A percentile compares a stretch with the other conserved stretches of the same genome.
Evolutionary conservation across 2,113 vertebrate genomes (phyloP).

Genomic region (Manacus vitellinus): DNA sequence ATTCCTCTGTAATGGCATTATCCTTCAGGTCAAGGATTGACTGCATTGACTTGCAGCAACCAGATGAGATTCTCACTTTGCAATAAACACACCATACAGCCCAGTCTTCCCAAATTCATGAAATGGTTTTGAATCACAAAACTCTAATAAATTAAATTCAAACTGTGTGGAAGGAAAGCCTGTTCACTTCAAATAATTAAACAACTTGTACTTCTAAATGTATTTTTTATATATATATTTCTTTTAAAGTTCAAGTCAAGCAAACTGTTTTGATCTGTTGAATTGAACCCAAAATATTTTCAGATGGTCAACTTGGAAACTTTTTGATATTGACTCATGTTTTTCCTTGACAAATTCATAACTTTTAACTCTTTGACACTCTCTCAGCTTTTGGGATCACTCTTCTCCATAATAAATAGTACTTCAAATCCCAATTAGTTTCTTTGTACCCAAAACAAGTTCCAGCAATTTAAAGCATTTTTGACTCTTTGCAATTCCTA

Average conservation of each 20-base stretch:
- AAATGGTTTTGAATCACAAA: not conserved
- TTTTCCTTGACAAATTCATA: not conserved
- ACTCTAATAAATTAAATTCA: not conserved
- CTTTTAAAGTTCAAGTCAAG: not conserved
- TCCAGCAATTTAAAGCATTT: not conserved
- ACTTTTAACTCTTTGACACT: not conserved
- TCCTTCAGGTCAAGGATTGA: not conserved
- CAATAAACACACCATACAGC: not conserved
- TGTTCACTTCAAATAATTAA: not conserved
- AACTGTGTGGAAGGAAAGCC: not conserved
- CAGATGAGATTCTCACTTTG: not conserved
- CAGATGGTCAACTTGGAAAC: not conserved
- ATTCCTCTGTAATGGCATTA: not conserved
- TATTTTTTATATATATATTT: constrained; percentile 17
- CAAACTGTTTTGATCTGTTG: constrained; percentile 17
- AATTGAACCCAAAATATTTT: constrained; percentile 29
- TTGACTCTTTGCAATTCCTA: not conserved
- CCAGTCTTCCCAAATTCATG: not conserved
- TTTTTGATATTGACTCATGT: not conserved
- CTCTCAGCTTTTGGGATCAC: not conserved
- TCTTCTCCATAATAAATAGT: not conserved
- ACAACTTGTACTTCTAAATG: not conserved
- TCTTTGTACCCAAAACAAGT: not conserved
- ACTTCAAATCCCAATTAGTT: not conserved
- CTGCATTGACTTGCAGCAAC: not conserved